Conservation (phyloP, 2,888 invertebrate species). For the Dendrolimus houi region DNA sequence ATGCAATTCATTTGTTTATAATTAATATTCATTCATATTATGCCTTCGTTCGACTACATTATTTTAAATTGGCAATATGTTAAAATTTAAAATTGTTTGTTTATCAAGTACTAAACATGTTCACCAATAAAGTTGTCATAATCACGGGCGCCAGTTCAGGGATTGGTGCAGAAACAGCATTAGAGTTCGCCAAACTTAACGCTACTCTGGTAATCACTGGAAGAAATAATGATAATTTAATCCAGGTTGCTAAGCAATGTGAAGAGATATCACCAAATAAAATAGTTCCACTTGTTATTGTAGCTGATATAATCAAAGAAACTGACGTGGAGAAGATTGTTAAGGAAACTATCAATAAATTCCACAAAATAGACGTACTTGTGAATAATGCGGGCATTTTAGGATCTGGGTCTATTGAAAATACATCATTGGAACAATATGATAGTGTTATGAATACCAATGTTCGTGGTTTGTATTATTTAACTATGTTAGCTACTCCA, state of each 20-base stretch:
- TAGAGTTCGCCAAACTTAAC: slow-evolving; percentile 78
- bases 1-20: too few relatives aligned
- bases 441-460: slow-evolving; percentile 90
- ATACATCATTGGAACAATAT: slow-evolving; percentile 84
- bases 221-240: slow-evolving; percentile 80
- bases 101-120: slow-evolving; percentile 27
- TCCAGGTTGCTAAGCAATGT: slow-evolving; percentile 75
- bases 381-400: slow-evolving; percentile 90
- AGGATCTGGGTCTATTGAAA: slow-evolving; percentile 84
- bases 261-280: slow-evolving; percentile 29
- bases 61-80: background rate
- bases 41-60: too few relatives aligned
- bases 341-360: slow-evolving; percentile 78
- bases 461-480: slow-evolving; percentile 81
- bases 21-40: too few relatives aligned
- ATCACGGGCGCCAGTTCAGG: slow-evolving; percentile 82
- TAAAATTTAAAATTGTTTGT: slow-evolving; percentile 3
- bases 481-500: slow-evolving; percentile 88
- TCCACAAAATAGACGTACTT: slow-evolving; percentile 81
- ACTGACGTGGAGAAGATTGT: slow-evolving; percentile 78
- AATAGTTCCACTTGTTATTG: slow-evolving; percentile 61
- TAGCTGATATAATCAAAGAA: slow-evolving; percentile 79
- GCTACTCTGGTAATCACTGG: slow-evolving; percentile 78
- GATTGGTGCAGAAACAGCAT: slow-evolving; percentile 80
- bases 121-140: slow-evolving; percentile 71